phyloP scores from a whole-genome alignment of 2,113 vertebrate species.

The Eurystomus gularis region DNA sequence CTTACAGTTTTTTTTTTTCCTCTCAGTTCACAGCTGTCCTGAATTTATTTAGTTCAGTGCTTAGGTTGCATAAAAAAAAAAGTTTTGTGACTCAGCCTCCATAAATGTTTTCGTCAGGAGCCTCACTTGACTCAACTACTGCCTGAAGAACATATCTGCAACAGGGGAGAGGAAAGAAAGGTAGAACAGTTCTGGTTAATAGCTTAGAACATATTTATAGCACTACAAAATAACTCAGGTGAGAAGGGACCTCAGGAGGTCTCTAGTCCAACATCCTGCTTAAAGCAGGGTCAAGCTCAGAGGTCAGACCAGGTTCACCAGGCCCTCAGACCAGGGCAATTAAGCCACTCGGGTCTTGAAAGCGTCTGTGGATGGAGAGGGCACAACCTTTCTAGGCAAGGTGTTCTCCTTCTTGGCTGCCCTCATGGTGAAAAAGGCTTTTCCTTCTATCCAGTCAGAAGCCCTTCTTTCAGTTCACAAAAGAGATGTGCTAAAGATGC shows the following conservation, averaged over 20 bases:
- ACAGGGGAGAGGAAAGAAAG: neutral
- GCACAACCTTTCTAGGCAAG: neutral
- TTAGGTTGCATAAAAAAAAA: neutral
- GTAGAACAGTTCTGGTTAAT: neutral
- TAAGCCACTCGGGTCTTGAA: neutral
- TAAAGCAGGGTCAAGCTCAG: neutral
- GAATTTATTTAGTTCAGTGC: neutral
- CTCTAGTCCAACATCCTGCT: neutral
- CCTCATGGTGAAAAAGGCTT: neutral
- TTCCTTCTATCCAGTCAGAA: neutral
- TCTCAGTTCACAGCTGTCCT: conserved; percentile 13
- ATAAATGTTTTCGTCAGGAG: neutral
- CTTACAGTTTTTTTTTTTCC: neutral
- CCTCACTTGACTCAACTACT: neutral
- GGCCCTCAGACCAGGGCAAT: neutral
- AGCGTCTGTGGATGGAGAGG: neutral
- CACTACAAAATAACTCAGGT: neutral
- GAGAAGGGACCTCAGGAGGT: neutral
- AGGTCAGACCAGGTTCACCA: neutral
- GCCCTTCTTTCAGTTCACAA: neutral
- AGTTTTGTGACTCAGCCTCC: neutral
- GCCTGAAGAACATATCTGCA: neutral
- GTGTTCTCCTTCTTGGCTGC: neutral
- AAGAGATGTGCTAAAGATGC: neutral
- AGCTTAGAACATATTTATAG: neutral